These are phyloP conservation scores for Bibio marci DNA, from an alignment of 2,888 invertebrate species.

Conservation along the genomic window DNA sequence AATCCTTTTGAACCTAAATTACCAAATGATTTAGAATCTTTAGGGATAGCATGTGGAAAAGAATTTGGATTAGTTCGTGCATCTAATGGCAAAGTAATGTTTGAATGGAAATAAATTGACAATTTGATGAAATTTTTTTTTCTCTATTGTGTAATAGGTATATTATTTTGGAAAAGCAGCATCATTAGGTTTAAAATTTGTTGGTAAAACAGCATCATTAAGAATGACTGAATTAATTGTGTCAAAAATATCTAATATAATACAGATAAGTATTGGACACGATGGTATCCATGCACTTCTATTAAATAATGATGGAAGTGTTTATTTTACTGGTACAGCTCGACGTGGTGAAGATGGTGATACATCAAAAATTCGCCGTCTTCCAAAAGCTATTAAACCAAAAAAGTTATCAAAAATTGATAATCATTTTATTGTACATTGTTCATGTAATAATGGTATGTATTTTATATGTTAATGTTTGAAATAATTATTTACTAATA, in stretches of 20 bases:
- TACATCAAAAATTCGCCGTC: conserved; percentile 56
- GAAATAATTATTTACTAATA: no score
- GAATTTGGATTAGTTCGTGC: conserved; percentile 79
- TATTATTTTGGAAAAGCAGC: conserved; percentile 77
- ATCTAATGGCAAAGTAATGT: conserved; percentile 73
- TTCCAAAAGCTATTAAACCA: conserved; percentile 80
- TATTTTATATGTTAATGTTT: no score
- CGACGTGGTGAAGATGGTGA: conserved; percentile 90
- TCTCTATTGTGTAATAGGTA: no score
- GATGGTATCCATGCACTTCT: conserved; percentile 85
- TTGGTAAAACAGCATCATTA: conserved; percentile 25
- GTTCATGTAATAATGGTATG: conserved; percentile 79
- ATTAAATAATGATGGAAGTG: conserved; percentile 83
- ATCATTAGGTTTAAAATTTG: conserved; percentile 63
- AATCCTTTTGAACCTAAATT: conserved; percentile 39
- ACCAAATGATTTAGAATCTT: conserved; percentile 60
- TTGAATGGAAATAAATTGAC: conserved; percentile 5
- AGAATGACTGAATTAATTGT: conserved; percentile 37
- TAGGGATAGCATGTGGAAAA: conserved; percentile 65
- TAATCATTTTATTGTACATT: conserved; percentile 61
- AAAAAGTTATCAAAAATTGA: conserved; percentile 85
- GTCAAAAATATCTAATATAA: conserved; percentile 53
- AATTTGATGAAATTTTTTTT: conserved; percentile 2
- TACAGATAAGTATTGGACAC: conserved; percentile 76
- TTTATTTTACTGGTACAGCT: conserved; percentile 66